phyloP scores from a whole-genome alignment of 2,888 invertebrate species.

The Formica aserva region DNA sequence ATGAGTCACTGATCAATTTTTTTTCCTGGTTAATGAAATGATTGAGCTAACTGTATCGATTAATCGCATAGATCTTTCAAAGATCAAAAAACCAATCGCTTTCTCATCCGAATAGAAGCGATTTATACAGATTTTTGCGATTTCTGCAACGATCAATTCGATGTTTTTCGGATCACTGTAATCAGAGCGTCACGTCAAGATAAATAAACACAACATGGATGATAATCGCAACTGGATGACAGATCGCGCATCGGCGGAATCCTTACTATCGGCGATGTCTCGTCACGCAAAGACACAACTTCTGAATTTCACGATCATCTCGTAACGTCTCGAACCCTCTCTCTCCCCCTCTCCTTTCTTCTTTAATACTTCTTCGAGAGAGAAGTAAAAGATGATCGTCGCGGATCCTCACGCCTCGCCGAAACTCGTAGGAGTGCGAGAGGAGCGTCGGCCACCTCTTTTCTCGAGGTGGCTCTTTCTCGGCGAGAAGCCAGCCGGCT shows the following conservation, averaged over 20 bases:
- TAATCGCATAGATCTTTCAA: constrained; percentile 8
- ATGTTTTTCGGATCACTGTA: not conserved
- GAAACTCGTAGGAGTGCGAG: constrained; percentile 46
- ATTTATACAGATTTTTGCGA: not conserved
- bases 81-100: not conserved
- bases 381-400: constrained; percentile 5
- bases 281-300: constrained; percentile 13
- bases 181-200: not conserved
- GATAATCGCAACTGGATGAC: constrained; percentile 5
- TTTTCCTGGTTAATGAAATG: not conserved
- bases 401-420: constrained; percentile 21
- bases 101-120: not conserved
- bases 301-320: constrained; percentile 21
- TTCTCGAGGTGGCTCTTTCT: constrained; percentile 61
- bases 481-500: constrained; percentile 68
- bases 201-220: constrained; percentile 25
- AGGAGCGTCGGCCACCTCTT: constrained; percentile 29
- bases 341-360: not conserved
- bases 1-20: constrained; percentile 7
- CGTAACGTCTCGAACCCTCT: constrained; percentile 2
- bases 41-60: not conserved
- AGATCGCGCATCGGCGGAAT: constrained; percentile 5
- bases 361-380: constrained; percentile 12
- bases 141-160: not conserved
- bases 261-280: not conserved